phyloP scores from a whole-genome alignment of 2,888 invertebrate genomes.

The Papilio elwesi region DNA sequence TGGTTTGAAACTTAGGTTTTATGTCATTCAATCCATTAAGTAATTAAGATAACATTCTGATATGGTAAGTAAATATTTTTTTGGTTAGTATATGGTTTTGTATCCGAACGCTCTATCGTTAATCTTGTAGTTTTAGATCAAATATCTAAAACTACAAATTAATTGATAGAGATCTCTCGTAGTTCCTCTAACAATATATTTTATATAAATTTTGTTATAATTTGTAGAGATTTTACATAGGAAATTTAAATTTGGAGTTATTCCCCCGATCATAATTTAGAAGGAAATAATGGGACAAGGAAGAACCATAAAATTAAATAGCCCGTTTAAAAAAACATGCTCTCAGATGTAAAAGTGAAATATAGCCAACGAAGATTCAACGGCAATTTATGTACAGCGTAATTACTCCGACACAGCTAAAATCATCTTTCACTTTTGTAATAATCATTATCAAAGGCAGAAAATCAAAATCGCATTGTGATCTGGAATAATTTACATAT shows the following conservation, averaged over 20 bases:
- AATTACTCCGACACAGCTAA: constrained; percentile 10
- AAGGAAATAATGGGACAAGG: constrained; percentile 6
- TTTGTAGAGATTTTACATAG: neutral
- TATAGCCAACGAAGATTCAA: constrained; percentile 4
- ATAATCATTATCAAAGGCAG: constrained; percentile 4
- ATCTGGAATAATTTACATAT: neutral
- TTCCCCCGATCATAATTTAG: constrained; percentile 23
- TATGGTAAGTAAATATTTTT: no score
- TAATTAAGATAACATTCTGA: no score
- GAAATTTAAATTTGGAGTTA: constrained; percentile 8
- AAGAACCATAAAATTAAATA: constrained; percentile 25
- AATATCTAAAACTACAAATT: no score
- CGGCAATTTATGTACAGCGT: constrained; percentile 8
- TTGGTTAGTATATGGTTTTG: no score
- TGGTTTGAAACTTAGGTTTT: no score
- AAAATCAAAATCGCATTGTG: neutral
- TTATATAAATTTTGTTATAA: neutral
- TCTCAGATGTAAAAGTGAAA: constrained; percentile 10
- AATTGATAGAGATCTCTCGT: no score
- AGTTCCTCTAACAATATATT: neutral
- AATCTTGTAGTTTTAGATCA: no score
- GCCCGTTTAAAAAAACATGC: constrained; percentile 17
- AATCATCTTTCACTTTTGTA: constrained; percentile 1
- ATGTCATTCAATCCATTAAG: no score
- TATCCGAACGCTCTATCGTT: no score